phyloP scores from a whole-genome alignment of 1,140 invertebrate genomes.

The Bilobella aurantiaca region DNA sequence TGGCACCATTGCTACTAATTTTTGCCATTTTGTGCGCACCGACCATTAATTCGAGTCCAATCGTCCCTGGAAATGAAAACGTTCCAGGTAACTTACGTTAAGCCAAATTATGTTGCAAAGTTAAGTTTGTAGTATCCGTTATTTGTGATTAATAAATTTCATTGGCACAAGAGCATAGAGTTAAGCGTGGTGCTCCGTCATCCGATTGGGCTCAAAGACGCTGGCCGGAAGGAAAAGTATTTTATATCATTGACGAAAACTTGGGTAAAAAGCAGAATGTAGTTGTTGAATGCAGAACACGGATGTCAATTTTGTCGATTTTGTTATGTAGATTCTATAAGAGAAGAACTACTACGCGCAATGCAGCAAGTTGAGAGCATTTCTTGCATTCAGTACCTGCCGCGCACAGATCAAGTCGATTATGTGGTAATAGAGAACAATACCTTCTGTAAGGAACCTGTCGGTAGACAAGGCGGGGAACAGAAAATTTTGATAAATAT shows the following conservation, averaged over 20 bases:
- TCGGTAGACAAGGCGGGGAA: background rate
- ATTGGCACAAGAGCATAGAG: background rate
- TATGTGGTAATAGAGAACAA: background rate
- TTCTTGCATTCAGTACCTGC: conserved; percentile 4
- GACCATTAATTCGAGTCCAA: no score
- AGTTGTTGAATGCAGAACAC: no score
- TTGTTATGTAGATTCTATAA: background rate
- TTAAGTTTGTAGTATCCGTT: no score
- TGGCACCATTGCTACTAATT: no score
- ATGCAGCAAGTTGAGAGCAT: conserved; percentile 1
- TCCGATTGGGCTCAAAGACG: background rate
- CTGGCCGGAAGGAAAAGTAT: conserved; percentile 3
- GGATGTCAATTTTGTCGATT: background rate
- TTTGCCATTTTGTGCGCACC: no score
- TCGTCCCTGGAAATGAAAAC: no score
- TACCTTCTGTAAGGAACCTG: background rate
- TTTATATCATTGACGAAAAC: background rate
- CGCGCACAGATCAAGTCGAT: background rate
- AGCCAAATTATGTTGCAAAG: no score
- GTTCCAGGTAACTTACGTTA: no score
- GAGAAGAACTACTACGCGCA: background rate
- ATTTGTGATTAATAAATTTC: no score
- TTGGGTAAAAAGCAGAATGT: background rate
- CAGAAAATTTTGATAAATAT: background rate
- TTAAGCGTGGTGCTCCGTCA: background rate